Evolutionary conservation across 2,888 invertebrate species (phyloP).

Genomic region (Hemicrepidius hirtus): DNA sequence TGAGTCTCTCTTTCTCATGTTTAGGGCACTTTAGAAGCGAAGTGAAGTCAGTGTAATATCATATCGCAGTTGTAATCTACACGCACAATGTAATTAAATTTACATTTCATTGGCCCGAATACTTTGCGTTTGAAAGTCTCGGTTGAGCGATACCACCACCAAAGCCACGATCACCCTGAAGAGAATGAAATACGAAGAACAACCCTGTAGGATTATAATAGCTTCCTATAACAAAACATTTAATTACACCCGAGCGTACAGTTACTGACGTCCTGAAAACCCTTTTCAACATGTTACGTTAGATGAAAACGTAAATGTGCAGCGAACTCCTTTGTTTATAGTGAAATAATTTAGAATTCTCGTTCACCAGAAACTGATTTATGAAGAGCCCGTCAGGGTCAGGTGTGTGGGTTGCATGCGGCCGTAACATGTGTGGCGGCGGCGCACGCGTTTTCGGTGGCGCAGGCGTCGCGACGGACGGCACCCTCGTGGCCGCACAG

Average conservation of each 20-base stretch:
- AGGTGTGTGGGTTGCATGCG: slow-evolving; percentile 57
- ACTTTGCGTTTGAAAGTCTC: slow-evolving; percentile 40
- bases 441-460: slow-evolving; percentile 64
- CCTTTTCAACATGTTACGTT: slow-evolving; percentile 47
- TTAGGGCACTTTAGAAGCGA: slow-evolving; percentile 40
- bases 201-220: slow-evolving; percentile 49
- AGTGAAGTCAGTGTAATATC: slow-evolving; percentile 50
- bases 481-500: slow-evolving; percentile 69
- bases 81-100: slow-evolving; percentile 53
- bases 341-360: slow-evolving; percentile 52
- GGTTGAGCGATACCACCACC: slow-evolving; percentile 43
- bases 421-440: slow-evolving; percentile 51
- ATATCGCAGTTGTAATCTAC: slow-evolving; percentile 53
- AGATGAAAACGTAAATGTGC: slow-evolving; percentile 49
- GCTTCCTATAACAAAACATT: slow-evolving; percentile 52
- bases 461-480: slow-evolving; percentile 67
- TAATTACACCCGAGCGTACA: slow-evolving; percentile 49
- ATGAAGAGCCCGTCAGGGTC: slow-evolving; percentile 61
- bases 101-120: slow-evolving; percentile 52
- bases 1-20: slow-evolving; percentile 37
- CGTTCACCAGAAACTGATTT: slow-evolving; percentile 58
- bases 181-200: slow-evolving; percentile 51
- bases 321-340: slow-evolving; percentile 50
- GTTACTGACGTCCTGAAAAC: slow-evolving; percentile 46
- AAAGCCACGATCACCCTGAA: slow-evolving; percentile 2